phyloP scores from a whole-genome alignment of 2,113 vertebrate species.

The Grallaria varia region DNA sequence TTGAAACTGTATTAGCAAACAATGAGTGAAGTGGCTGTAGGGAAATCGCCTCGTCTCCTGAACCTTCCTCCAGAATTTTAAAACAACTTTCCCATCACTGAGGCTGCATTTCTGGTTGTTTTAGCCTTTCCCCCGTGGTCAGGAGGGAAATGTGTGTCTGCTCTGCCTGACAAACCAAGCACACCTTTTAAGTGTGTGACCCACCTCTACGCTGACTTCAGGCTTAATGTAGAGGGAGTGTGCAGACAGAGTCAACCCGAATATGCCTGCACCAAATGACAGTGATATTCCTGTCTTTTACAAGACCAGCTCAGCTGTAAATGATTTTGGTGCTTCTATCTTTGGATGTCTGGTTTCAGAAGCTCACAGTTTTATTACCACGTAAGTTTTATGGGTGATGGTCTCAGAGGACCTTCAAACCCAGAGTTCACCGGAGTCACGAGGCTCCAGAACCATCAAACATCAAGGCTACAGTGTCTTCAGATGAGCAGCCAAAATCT shows the following conservation, averaged over 20 bases:
- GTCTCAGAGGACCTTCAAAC: neutral
- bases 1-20: neutral
- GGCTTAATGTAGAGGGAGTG: neutral
- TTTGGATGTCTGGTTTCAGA: neutral
- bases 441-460: neutral
- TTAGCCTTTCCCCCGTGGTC: neutral
- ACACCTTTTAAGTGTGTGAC: neutral
- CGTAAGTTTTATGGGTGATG: neutral
- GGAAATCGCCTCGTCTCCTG: rapidly evolving
- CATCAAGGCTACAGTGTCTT: neutral
- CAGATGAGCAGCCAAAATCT: neutral
- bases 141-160: neutral
- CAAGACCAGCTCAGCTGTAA: neutral
- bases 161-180: neutral
- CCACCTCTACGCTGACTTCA: neutral
- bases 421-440: neutral
- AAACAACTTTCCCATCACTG: neutral
- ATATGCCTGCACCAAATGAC: neutral
- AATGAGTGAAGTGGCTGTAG: neutral
- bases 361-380: neutral
- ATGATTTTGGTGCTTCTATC: neutral
- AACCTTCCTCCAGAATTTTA: conserved; percentile 9
- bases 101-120: neutral
- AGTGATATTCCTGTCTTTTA: neutral
- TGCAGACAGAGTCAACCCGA: neutral